A percentile compares a stretch with the other conserved stretches of the same genome.
Conservation (phyloP, 2,113 vertebrate genomes). For the Silurus asotus region DNA sequence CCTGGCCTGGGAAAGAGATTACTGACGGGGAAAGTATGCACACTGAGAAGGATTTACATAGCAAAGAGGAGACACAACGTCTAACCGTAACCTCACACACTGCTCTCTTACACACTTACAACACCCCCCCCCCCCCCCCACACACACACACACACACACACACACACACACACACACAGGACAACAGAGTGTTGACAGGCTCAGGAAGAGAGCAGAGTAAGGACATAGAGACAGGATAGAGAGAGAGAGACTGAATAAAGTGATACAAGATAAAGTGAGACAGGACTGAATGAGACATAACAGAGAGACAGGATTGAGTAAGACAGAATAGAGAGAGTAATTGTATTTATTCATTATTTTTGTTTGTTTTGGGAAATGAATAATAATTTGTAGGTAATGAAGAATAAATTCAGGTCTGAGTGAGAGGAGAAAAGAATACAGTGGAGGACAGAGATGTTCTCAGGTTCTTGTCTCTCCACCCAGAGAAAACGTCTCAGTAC, state of each 20-base stretch:
- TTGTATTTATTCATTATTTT: too few relatives aligned
- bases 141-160: background rate
- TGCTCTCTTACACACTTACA: too few relatives aligned
- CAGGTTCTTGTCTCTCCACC: background rate
- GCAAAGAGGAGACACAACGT: constrained; percentile 26
- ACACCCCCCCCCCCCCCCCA: too few relatives aligned
- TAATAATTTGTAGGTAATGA: too few relatives aligned
- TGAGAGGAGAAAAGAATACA: background rate
- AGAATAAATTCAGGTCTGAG: background rate
- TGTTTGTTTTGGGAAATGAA: too few relatives aligned
- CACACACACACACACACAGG: background rate
- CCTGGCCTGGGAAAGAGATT: constrained; percentile 29
- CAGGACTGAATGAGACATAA: background rate
- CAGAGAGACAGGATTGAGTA: background rate
- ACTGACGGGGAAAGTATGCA: constrained; percentile 36
- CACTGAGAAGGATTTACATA: constrained; percentile 41
- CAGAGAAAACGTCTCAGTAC: too few relatives aligned
- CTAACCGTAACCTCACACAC: constrained; percentile 6
- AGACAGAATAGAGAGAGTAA: too few relatives aligned
- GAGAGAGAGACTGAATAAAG: background rate
- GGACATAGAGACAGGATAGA: background rate
- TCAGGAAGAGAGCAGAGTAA: background rate
- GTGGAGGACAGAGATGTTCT: background rate
- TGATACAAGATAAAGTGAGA: background rate
- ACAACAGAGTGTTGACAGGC: background rate